A percentile compares a stretch with the other conserved stretches of the same genome.
Conservation (phyloP, 2,888 invertebrate genomes). For the Monopis laevigella region DNA sequence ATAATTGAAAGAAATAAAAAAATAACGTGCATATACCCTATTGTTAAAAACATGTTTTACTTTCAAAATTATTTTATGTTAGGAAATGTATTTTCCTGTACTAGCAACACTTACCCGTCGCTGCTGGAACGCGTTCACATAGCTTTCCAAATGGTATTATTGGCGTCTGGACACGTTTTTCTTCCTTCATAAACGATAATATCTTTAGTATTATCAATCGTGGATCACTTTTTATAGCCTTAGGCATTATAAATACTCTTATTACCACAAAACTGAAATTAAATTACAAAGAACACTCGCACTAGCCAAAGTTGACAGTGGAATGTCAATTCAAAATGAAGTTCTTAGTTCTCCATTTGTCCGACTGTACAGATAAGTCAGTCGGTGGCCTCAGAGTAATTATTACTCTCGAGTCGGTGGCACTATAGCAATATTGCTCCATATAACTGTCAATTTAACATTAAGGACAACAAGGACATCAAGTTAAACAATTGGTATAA, state of each 20-base stretch:
- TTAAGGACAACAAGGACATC: too few relatives aligned
- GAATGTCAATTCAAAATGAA: background rate
- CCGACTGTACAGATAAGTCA: background rate
- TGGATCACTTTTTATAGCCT: background rate
- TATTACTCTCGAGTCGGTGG: too few relatives aligned
- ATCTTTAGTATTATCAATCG: background rate
- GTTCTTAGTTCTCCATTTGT: background rate
- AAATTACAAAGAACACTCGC: background rate
- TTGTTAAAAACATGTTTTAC: too few relatives aligned
- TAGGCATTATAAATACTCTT: conserved; percentile 1
- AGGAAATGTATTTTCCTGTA: background rate
- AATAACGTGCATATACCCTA: background rate
- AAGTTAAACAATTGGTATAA: too few relatives aligned
- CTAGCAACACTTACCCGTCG: conserved; percentile 1
- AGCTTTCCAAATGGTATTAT: conserved; percentile 1
- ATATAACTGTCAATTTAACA: too few relatives aligned
- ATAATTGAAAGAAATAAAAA: background rate
- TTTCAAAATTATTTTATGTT: background rate
- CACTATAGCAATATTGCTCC: too few relatives aligned
- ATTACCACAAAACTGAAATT: background rate
- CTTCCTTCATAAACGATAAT: background rate
- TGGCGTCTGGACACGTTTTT: background rate
- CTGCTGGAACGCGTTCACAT: background rate
- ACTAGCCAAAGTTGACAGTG: background rate
- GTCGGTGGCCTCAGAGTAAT: too few relatives aligned